Evolutionary conservation across 2,888 invertebrate species (phyloP).

Genomic region (Caenorhabditis sinica): DNA sequence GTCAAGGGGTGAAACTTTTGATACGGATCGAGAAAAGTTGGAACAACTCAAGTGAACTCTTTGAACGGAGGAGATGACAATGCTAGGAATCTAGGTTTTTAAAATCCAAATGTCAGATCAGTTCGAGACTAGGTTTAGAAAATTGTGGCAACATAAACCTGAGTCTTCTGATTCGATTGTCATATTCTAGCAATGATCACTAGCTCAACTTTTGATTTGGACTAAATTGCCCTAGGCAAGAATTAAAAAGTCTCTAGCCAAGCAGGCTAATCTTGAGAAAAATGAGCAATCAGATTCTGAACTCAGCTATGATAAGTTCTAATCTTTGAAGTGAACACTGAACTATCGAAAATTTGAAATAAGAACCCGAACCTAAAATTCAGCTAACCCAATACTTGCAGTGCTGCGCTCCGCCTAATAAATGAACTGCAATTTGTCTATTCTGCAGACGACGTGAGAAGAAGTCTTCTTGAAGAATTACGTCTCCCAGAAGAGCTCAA

Average conservation of each 20-base stretch:
- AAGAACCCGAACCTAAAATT: no score
- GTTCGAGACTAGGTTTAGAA: no score
- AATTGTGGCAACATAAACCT: no score
- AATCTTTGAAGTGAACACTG: no score
- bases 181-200: neutral
- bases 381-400: no score
- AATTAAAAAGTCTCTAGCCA: neutral
- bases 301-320: no score
- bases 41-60: slow-evolving; percentile 6
- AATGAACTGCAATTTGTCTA: no score
- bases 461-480: slow-evolving; percentile 31
- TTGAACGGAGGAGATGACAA: neutral
- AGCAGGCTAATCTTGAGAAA: neutral
- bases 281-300: neutral
- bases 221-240: neutral
- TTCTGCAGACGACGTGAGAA: slow-evolving; percentile 14
- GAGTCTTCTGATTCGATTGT: no score
- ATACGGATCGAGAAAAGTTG: neutral
- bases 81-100: no score
- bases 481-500: slow-evolving; percentile 58
- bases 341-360: no score
- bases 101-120: no score
- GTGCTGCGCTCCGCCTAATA: no score
- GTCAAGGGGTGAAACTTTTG: slow-evolving; percentile 21
- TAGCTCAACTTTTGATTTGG: neutral